Conservation (phyloP, 2,888 invertebrate species). For the Cheilosia vernalis region DNA sequence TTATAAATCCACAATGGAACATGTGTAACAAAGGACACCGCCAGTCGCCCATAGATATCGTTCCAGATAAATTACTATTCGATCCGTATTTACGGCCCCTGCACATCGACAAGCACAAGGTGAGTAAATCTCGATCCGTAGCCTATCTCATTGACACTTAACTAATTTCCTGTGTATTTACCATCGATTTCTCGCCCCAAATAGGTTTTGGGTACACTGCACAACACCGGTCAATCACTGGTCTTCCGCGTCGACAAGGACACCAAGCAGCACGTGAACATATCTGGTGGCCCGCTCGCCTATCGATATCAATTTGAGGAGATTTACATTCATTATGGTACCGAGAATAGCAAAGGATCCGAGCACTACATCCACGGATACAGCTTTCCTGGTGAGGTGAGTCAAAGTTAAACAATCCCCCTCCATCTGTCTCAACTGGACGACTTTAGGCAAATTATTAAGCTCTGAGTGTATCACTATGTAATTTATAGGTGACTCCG, state of each 20-base stretch:
- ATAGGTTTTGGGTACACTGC: constrained; percentile 93
- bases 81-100: constrained; percentile 96
- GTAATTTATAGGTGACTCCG: constrained; percentile 28
- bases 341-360: constrained; percentile 94
- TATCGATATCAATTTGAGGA: constrained; percentile 98
- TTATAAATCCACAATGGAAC: constrained; percentile 99
- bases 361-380: constrained; percentile 98
- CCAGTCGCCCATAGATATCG: constrained; percentile 98
- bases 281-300: constrained; percentile 97
- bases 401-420: constrained; percentile 77
- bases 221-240: constrained; percentile 97
- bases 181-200: constrained; percentile 61
- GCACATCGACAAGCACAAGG: constrained; percentile 96
- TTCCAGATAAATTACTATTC: constrained; percentile 96
- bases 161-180: constrained; percentile 24
- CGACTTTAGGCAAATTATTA: constrained; percentile 18
- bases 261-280: constrained; percentile 95
- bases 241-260: constrained; percentile 96
- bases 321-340: constrained; percentile 97
- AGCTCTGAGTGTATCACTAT: constrained; percentile 1
- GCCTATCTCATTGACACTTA: constrained; percentile 40
- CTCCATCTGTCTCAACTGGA: not conserved
- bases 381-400: constrained; percentile 98
- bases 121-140: constrained; percentile 82
- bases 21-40: constrained; percentile 98